Evolutionary conservation across 2,113 vertebrate species (phyloP), one percentile per base, ranked within the genome.

Genomic region (Dipodomys merriami): DNA sequence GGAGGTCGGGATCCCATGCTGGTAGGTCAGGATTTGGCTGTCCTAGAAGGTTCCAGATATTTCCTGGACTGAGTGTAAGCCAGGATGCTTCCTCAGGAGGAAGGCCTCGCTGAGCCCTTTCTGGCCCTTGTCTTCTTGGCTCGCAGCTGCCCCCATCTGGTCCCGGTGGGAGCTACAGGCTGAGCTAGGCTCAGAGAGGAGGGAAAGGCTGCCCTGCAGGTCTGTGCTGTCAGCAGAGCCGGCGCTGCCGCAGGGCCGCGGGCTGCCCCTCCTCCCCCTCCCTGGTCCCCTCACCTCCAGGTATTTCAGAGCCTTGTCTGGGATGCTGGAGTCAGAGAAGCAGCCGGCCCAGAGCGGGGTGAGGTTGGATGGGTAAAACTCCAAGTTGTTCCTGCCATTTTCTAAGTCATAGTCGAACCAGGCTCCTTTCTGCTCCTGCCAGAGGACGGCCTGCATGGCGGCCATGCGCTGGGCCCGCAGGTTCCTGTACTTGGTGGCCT

Each of bases 361-460:
- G 86, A 99, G 90, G 97, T 98, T 98, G 91, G 98, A 98, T 0
- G 98, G 97, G 91, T 98, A 98, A 90, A 99, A 99, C 16, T 97
- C 97, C 0, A 5, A 27, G 91, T 98, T 97, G n/a, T 89, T 97
- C 68, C 92, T 91, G 62, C 91, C 35, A 0, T 90, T 98, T 68
- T 95, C 57, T 64, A 98, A 88, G 97, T 96, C 98, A 78, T 97
- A 99, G 97, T 99, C 98, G 39, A 99, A 98, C 98, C 98, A 99
- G 82, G 94, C 95, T 2, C 98, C 98, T 8, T 64, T 96, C 88
- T 97, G 95, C 5, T 96, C 94, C 9, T 98, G 97, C 98, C 98
- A 98, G 86, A 99, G 96, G 72, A 98, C 22, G 1, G 96, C 76
- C 0, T 90, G 89, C 46, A 97, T 87, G 7, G 98, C 97, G 1